A percentile compares a stretch with the other conserved stretches of the same genome.
phyloP scores from a whole-genome alignment of 2,113 vertebrate genomes.

The Syngnathus scovelli region DNA sequence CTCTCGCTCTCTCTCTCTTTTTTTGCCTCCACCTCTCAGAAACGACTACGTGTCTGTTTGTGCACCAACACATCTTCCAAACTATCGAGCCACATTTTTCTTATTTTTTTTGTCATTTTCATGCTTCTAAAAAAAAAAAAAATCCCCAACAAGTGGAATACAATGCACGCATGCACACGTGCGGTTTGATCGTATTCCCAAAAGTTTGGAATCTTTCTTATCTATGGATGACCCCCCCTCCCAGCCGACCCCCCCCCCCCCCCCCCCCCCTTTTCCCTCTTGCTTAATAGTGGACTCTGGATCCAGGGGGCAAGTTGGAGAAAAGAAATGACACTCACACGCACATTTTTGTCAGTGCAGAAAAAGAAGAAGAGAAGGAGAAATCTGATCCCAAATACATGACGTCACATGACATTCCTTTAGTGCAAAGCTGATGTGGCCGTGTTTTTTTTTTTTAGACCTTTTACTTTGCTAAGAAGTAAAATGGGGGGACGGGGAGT shows the following conservation, averaged over 20 bases:
- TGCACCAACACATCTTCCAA: constrained; percentile 21
- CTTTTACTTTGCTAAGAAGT: constrained; percentile 13
- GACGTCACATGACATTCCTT: constrained; percentile 69
- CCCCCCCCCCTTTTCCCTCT: background rate
- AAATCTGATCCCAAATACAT: constrained; percentile 67
- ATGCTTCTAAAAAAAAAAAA: background rate
- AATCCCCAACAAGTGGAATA: background rate
- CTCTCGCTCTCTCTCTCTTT: constrained; percentile 34
- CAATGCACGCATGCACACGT: background rate
- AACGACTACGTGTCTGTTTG: constrained; percentile 71
- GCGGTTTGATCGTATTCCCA: background rate
- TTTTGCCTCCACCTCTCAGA: constrained; percentile 45
- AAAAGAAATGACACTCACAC: constrained; percentile 7
- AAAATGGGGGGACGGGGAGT: background rate
- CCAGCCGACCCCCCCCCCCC: background rate
- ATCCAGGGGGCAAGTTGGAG: constrained; percentile 10
- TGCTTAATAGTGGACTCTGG: constrained; percentile 5
- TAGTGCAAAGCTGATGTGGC: constrained; percentile 64
- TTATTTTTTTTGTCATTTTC: background rate
- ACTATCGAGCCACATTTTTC: background rate
- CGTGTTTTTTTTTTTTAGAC: constrained; percentile 23
- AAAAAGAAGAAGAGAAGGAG: constrained; percentile 36
- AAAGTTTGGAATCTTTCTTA: background rate
- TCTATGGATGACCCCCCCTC: background rate
- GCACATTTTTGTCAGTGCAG: constrained; percentile 1